phyloP scores from a whole-genome alignment of 2,113 vertebrate species.

The Charina bottae region DNA sequence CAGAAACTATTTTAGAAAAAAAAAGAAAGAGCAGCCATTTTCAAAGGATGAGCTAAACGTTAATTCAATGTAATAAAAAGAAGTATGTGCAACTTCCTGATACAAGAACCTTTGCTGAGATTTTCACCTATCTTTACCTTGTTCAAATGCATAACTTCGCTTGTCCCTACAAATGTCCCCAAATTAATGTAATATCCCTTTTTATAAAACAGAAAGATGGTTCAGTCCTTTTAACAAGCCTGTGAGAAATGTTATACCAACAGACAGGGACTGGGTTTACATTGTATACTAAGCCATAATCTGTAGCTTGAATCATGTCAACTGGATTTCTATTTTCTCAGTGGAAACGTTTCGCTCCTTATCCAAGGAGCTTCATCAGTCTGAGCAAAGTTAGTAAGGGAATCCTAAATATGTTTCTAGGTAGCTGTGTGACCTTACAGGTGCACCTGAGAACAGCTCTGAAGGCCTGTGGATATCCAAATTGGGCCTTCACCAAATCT shows the following conservation, averaged over 20 bases:
- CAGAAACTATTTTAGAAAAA: slow-evolving; percentile 19
- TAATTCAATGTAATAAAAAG: slow-evolving; percentile 21
- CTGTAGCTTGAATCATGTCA: too few species aligned
- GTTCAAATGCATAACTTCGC: background rate
- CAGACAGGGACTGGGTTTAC: background rate
- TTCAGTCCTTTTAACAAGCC: background rate
- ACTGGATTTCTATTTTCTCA: too few species aligned
- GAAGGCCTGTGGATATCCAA: too few species aligned
- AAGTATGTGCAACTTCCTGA: slow-evolving; percentile 11
- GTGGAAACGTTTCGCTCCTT: too few species aligned
- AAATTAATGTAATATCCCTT: background rate
- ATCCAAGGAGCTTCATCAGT: too few species aligned
- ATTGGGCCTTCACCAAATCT: too few species aligned
- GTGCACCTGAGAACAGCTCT: too few species aligned
- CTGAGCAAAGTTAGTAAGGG: too few species aligned
- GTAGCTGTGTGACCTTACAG: too few species aligned
- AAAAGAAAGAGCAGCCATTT: slow-evolving; percentile 9
- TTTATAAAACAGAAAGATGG: background rate
- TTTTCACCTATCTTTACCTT: background rate
- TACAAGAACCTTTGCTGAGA: background rate
- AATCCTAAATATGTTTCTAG: too few species aligned
- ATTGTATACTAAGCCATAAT: background rate
- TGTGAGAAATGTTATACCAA: background rate
- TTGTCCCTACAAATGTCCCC: background rate
- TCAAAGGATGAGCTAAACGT: slow-evolving; percentile 21